phyloP scores from a whole-genome alignment of 64 coral and sea anemone species.

The Montipora foliosa region DNA sequence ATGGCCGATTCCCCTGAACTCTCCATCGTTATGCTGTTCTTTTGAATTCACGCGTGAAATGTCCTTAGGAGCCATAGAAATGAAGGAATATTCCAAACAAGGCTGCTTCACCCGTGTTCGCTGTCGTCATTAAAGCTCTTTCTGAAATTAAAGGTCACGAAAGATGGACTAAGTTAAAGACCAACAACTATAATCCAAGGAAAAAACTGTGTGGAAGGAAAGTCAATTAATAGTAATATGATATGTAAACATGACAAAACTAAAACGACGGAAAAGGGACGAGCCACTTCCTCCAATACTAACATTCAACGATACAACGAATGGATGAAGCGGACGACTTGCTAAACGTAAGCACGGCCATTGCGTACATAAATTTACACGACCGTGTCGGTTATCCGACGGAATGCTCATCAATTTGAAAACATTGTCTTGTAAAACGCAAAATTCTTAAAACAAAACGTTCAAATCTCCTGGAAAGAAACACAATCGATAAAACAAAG shows the following conservation, averaged over 20 bases:
- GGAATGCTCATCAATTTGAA: constrained; percentile 42
- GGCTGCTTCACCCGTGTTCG: constrained; percentile 25
- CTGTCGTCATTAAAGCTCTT: constrained; percentile 17
- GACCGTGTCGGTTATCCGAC: constrained; percentile 36
- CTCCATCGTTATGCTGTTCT: constrained; percentile 15
- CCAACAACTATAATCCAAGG: constrained; percentile 87
- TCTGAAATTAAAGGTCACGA: constrained; percentile 79
- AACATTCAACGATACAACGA: neutral
- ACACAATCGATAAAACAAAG: constrained; percentile 1
- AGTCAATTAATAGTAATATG: constrained; percentile 99
- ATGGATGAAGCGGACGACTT: constrained; percentile 40
- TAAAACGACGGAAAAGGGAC: constrained; percentile 63
- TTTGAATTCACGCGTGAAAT: neutral
- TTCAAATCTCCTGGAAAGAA: neutral
- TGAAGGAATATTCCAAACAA: neutral
- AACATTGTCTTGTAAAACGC: constrained; percentile 29
- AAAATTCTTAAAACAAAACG: constrained; percentile 9
- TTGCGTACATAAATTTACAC: constrained; percentile 34
- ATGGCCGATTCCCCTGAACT: neutral
- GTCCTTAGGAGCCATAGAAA: constrained; percentile 20
- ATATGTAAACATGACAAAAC: constrained; percentile 96
- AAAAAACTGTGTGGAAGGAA: constrained; percentile 81
- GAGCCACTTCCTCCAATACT: neutral
- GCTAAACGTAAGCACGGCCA: constrained; percentile 10
- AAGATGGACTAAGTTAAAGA: constrained; percentile 79